A percentile compares a stretch with the other conserved stretches of the same genome.
These are phyloP conservation scores for Chondrosia reniformis DNA, from an alignment of 37 sponge, comb jelly and placozoan genomes.

Conservation along the genomic window DNA sequence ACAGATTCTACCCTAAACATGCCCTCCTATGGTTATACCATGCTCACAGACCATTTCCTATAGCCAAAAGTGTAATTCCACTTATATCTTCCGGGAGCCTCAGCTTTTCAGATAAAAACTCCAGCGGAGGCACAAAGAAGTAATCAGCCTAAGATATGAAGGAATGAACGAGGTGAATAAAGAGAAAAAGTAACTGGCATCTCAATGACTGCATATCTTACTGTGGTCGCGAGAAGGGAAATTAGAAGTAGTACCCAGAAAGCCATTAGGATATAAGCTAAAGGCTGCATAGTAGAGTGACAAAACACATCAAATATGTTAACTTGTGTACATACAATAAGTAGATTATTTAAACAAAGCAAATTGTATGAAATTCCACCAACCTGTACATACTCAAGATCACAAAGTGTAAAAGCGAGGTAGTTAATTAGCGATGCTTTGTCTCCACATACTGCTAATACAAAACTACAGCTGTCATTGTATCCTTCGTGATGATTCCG, in stretches of 20 bases:
- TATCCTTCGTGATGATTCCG: conserved; percentile 5
- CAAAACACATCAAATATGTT: neutral
- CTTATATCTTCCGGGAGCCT: conserved; percentile 63
- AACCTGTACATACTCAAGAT: conserved; percentile 37
- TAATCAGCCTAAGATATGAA: conserved; percentile 50
- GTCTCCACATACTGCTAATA: conserved; percentile 29
- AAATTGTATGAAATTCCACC: too few relatives aligned
- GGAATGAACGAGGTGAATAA: too few relatives aligned
- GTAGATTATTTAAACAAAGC: too few relatives aligned
- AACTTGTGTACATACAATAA: neutral
- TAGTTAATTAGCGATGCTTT: conserved; percentile 52
- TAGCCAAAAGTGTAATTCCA: conserved; percentile 76
- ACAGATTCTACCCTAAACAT: neutral
- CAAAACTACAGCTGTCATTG: conserved; percentile 57
- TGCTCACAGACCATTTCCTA: conserved; percentile 65
- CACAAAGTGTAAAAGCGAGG: conserved; percentile 56
- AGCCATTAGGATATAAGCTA: conserved; percentile 50
- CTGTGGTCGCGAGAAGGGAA: conserved; percentile 77
- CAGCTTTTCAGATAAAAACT: conserved; percentile 59
- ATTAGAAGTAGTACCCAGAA: conserved; percentile 70
- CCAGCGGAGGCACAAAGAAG: conserved; percentile 75
- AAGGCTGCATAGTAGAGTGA: conserved; percentile 30
- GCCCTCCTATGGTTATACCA: neutral
- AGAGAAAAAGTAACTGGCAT: too few relatives aligned
- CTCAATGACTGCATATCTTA: too few relatives aligned